Conservation (phyloP, 2,113 vertebrate genomes). For the Callocephalon fimbriatum region DNA sequence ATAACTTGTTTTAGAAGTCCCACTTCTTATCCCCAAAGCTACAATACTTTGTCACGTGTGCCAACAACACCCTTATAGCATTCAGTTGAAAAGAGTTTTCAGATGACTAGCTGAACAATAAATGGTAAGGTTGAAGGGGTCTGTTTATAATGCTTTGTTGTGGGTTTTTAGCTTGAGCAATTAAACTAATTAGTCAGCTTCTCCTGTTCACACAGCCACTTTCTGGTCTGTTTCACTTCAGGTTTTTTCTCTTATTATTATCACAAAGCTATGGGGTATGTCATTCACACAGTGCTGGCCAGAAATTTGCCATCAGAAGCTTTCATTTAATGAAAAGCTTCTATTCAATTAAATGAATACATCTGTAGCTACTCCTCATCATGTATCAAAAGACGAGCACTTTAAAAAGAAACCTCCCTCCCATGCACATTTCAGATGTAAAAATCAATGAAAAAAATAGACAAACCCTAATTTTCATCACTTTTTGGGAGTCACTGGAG, state of each 20-base stretch:
- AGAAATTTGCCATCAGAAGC: background rate
- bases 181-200: slow-evolving; percentile 8
- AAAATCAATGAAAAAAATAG: background rate
- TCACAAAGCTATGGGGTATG: background rate
- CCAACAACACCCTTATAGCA: background rate
- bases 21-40: background rate
- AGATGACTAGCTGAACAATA: background rate
- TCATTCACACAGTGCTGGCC: background rate
- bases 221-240: background rate
- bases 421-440: background rate
- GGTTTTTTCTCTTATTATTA: background rate
- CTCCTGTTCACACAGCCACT: background rate
- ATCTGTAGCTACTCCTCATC: background rate
- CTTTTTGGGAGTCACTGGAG: background rate
- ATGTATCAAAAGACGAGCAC: background rate
- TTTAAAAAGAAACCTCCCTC: background rate
- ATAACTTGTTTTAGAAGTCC: background rate
- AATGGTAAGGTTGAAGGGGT: background rate
- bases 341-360: background rate
- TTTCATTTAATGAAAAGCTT: background rate
- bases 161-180: background rate
- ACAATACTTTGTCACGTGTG: background rate
- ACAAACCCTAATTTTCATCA: background rate
- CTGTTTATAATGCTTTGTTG: background rate
- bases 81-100: background rate